A percentile compares a stretch with the other conserved stretches of the same genome.
These are phyloP conservation scores for Entelurus aequoreus DNA, from an alignment of 2,113 vertebrate genomes.

Conservation along the genomic window DNA sequence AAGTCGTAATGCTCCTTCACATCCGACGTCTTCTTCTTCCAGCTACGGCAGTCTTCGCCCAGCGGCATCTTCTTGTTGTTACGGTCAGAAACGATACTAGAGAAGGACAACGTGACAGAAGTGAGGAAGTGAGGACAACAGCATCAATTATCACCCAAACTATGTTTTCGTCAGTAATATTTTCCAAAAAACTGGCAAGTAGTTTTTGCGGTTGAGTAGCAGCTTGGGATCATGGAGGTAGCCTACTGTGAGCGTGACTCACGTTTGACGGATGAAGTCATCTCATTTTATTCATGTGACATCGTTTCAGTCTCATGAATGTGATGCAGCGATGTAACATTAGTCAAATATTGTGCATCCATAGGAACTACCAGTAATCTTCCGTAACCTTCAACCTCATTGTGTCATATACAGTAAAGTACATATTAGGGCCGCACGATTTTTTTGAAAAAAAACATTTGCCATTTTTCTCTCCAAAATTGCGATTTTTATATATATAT, in stretches of 20 bases:
- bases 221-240: background rate
- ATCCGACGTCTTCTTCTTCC: conserved; percentile 75
- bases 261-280: background rate
- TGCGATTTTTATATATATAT: too few relatives aligned
- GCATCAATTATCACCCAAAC: conserved; percentile 17
- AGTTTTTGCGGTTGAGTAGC: background rate
- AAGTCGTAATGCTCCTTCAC: conserved; percentile 78
- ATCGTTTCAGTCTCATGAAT: conserved; percentile 9
- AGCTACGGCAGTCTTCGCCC: conserved; percentile 72
- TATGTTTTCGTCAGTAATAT: too few relatives aligned
- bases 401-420: too few relatives aligned
- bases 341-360: background rate
- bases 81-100: conserved; percentile 64
- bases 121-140: conserved; percentile 15
- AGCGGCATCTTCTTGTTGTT: conserved; percentile 75
- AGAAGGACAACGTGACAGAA: conserved; percentile 15
- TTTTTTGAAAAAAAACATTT: too few relatives aligned
- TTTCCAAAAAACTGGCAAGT: conserved; percentile 3
- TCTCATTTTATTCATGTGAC: background rate
- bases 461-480: too few relatives aligned
- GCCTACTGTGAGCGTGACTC: background rate
- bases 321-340: background rate
- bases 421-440: too few relatives aligned
- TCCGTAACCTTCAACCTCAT: too few relatives aligned
- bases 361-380: background rate